Evolutionary conservation across 2,888 invertebrate species (phyloP), one percentile per base, ranked within the genome.

Genomic region (Apodemia zela): DNA sequence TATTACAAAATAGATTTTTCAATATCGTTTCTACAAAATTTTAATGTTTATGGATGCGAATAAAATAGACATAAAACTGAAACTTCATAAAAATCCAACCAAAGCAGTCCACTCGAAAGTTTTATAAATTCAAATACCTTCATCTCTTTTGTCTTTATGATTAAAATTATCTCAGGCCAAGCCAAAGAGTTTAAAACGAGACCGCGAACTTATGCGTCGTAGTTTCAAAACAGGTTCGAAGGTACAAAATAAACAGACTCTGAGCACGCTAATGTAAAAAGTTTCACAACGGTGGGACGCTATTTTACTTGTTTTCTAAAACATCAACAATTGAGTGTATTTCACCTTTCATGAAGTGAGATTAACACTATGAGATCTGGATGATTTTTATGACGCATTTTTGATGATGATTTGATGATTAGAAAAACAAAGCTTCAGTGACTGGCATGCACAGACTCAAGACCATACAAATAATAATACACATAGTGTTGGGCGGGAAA

Each of bases 191-290:
- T 85, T 84, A 80, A 85, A 88, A 84, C 80, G 81, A 81, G 82
- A 82, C 81, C 84, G 81, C 75, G 79, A 88, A 88, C 84, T 89
- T 87, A 78, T 72, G 78, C 82, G 71, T 78, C 76, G 79, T 79
- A 82, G 81, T 84, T 84, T 70, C 72, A 71, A 77, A 76, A 73
- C 82, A 76, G 80, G 82, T 82, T 79, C 71, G 78, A 80, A 85
- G 81, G 82, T 75, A 83, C 78, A 81, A 78, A 84, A 82, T 84
- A 89, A 87, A 88, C 84, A 87, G 80, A 81, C 72, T 73, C 75
- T 70, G 74, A 73, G 73, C 77, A 73, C 76, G 84, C 80, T 88
- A 88, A 89, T 89, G 86, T 83, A 85, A 87, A 89, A 89, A 89
- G 79, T 89, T 90, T 78, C 71, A 68, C 77, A 75, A 75, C 79